Conservation (phyloP, 2,113 vertebrate species). For the Zosterops borbonicus region DNA sequence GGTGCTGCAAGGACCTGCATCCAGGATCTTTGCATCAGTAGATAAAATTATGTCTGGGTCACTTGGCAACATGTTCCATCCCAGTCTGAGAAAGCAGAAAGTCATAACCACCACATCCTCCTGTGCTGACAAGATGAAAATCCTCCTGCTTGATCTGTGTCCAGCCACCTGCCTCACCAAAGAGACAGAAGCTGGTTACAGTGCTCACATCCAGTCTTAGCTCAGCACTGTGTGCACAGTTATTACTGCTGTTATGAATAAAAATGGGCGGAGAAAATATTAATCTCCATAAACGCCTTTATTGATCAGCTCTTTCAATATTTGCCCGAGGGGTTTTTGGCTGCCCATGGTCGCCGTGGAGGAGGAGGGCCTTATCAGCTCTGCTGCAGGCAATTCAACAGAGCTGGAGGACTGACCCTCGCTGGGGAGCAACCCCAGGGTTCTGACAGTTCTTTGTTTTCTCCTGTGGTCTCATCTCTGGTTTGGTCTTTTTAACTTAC, state of each 20-base stretch:
- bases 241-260: not conserved
- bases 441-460: no score
- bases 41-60: not conserved
- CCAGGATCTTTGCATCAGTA: not conserved
- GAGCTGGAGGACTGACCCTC: no score
- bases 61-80: not conserved
- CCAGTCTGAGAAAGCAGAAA: not conserved
- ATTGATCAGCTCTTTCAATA: no score
- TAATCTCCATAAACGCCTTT: no score
- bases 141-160: not conserved
- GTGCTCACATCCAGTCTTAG: not conserved
- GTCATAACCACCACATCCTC: not conserved
- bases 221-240: not conserved
- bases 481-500: no score
- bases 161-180: not conserved
- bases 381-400: no score
- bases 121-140: not conserved
- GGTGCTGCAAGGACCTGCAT: not conserved
- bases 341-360: no score
- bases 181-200: not conserved
- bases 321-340: no score
- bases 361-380: no score
- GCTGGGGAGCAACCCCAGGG: no score
- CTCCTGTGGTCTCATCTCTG: no score
- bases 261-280: no score